These are phyloP conservation scores for Opisthocomus hoazin DNA, from an alignment of 2,113 vertebrate genomes.

Conservation along the genomic window DNA sequence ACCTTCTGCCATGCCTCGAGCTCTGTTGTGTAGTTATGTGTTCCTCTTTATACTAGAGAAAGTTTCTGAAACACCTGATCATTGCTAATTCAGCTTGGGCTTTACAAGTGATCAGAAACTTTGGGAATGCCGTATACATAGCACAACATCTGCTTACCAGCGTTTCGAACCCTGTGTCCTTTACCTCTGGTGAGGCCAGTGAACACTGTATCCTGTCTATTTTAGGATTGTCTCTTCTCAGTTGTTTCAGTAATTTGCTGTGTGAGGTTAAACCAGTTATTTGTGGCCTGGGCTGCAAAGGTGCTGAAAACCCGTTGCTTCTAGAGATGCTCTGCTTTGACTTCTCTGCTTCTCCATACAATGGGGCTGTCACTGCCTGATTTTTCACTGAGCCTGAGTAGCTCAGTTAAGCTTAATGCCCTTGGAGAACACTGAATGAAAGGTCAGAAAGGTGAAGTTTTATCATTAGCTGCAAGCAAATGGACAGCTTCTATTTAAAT, in stretches of 20 bases:
- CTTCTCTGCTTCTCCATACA: neutral
- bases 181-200: conserved; percentile 28
- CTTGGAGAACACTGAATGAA: neutral
- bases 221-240: conserved; percentile 45
- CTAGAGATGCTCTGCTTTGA: neutral
- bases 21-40: neutral
- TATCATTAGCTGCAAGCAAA: neutral
- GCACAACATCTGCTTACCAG: conserved; percentile 7
- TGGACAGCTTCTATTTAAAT: neutral
- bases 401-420: neutral
- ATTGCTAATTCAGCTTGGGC: conserved; percentile 1
- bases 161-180: conserved; percentile 36
- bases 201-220: conserved; percentile 46
- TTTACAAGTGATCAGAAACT: neutral
- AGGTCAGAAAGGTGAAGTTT: neutral
- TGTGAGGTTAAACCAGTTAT: conserved; percentile 18
- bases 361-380: neutral
- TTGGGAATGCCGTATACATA: neutral
- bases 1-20: neutral
- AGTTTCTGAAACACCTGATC: neutral
- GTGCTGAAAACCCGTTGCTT: conserved; percentile 7
- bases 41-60: neutral
- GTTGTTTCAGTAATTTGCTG: conserved; percentile 54
- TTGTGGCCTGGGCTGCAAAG: neutral
- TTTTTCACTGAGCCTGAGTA: neutral